Base-by-base conservation (phyloP, 1,140 invertebrate genomes). In the Pogonognathellus flavescens region DNA sequence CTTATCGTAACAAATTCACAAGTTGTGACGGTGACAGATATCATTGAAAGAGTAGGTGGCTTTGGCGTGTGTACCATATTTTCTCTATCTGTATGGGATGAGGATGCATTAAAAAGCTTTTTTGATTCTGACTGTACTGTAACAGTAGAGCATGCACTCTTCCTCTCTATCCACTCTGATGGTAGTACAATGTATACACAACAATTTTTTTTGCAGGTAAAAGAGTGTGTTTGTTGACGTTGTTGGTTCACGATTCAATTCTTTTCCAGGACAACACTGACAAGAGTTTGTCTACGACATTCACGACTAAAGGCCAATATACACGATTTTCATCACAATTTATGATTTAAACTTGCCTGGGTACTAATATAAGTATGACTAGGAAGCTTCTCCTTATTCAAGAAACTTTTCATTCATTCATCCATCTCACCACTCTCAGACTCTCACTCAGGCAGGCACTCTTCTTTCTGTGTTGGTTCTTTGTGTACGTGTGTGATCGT, bases 281-380 rank as follows among this genome's bases (percentile, higher is more conserved):
- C 31, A 76, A 76, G 70, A 41, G 70, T 76, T 76, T 18, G 31
- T 16, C 31, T 41, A 10, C 49, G 70, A 76, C 70, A 50, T 50
- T 50, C 70, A 25, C 25, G 14, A 31, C 70, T 76, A 76, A 76
- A 76, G 49, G 66, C 14, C 70, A 76, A 76, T 50, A 76, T 50
- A 18, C 31, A 76, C 31, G 14, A 76, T 50, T 76, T 76, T 76
- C 49, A 31, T 76, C 70, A n/a, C 70, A 76, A 76, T 76, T 76
- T 76, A 76, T 76, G 70, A 76, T 76, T 76, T 76, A 49, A 76
- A 76, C 31, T 41, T 76, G 70, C 6, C n/a, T 76, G 31, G 25
- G 41, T 8, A n/a, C n/a, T n/a, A n/a, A n/a, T n/a, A 41, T 41
- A 41, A 41, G 6, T 41, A 41, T 41, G 31, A 41, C 31, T 41